Evolutionary conservation across 2,113 vertebrate species (phyloP).

Genomic region (Prietella phreatophila): DNA sequence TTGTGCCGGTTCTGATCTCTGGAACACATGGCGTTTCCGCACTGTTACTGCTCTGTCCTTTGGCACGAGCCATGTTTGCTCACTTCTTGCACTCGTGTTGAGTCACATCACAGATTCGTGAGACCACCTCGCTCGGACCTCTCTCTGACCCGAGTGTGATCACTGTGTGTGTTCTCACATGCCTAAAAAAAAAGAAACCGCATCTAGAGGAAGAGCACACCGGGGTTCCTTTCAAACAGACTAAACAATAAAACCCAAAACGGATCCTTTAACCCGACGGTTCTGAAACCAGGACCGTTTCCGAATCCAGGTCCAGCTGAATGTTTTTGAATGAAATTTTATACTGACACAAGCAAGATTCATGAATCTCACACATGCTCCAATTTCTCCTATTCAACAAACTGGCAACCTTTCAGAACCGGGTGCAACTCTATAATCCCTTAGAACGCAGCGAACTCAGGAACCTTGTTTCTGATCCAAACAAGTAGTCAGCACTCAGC

Average conservation of each 20-base stretch:
- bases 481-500: background rate
- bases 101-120: no score
- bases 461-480: background rate
- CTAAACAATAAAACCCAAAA: background rate
- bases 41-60: background rate
- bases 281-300: background rate
- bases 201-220: background rate
- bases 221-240: background rate
- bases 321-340: background rate
- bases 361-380: background rate
- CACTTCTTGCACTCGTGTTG: background rate
- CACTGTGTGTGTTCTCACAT: background rate
- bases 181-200: background rate
- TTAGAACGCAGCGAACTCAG: background rate
- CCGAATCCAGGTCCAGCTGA: background rate
- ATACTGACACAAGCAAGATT: background rate
- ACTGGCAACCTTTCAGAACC: background rate
- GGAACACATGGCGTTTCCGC: background rate
- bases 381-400: background rate
- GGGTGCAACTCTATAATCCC: background rate
- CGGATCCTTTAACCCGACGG: background rate
- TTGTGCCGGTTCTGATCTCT: background rate
- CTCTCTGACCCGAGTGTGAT: background rate
- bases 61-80: background rate
- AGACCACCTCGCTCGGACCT: background rate